Evolutionary conservation across 2,888 invertebrate species (phyloP), one percentile per base, ranked within the genome.

Genomic region (Pomacea canaliculata): DNA sequence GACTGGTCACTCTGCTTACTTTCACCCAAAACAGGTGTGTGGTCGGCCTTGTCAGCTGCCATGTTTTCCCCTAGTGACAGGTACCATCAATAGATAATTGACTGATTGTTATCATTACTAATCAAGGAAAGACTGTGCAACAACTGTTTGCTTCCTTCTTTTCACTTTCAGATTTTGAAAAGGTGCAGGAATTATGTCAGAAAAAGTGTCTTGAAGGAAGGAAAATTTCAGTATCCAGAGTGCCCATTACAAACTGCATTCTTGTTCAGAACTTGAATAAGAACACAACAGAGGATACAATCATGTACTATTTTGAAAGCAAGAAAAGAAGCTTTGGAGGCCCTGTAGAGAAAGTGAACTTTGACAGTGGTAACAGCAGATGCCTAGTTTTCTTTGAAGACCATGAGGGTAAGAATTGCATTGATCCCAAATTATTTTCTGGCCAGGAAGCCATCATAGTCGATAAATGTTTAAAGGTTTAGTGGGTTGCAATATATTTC

Each of bases 311-410:
- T 10, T 63, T 63, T 63, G 63, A 63, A 7, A 56, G 51, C 51
- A 63, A 63, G 16, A 56, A 37, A 23, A 51, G 70, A 51, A 70
- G 70, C 37, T 8, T 9, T 16, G 70, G 70, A 19, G 70, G 70
- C 7, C 59, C 70, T 18, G 70, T 70, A 27, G 70, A 70, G 16
- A 13, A 37, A 37, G 65, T 65, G 49, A 27, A 27, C 5, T 56
- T 70, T 51, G 59, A 56, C 10, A 19, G 56, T 23, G 70, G 18
- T 19, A 27, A 70, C 13, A 48, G 51, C 10, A 69, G 49, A 23
- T 69, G 69, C 12, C 49, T 69, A 1, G 48, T 68, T 48, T 68
- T 27, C 37, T 56, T 71, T 23, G 23, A 71, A 23, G 71, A 60
- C 27, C n/a, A 59, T 23, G 9, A 37, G 37, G 62, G 71, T 71